Percentiles rank a stretch among this genome's conserved stretches.
phyloP scores from a whole-genome alignment of 1,140 invertebrate species.

The Saccostrea echinata region DNA sequence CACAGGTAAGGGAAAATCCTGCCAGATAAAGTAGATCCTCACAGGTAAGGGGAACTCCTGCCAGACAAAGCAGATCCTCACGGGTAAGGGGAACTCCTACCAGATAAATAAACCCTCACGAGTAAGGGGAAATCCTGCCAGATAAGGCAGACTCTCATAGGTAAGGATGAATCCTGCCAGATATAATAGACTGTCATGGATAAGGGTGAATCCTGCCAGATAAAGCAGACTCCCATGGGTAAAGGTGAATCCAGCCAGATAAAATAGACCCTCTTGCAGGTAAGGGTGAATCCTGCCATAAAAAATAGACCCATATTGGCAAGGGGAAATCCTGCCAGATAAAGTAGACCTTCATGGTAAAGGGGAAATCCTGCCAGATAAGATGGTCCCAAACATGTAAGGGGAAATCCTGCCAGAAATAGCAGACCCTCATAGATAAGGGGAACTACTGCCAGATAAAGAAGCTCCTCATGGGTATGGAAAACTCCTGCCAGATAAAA shows the following conservation, averaged over 20 bases:
- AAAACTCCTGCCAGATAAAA: too few species aligned
- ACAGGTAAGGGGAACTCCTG: background rate
- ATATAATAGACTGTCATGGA: slow-evolving; percentile 96
- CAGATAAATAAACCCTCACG: too few species aligned
- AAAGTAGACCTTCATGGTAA: slow-evolving; percentile 95
- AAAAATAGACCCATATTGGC: too few species aligned
- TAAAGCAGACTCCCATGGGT: slow-evolving; percentile 45
- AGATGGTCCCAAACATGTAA: slow-evolving; percentile 41
- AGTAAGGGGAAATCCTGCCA: too few species aligned
- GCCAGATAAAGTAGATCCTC: slow-evolving; percentile 64
- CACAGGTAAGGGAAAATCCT: slow-evolving; percentile 92
- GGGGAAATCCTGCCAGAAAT: background rate
- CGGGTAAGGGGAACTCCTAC: background rate
- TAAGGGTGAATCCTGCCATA: background rate
- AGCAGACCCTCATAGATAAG: background rate
- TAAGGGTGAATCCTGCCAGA: slow-evolving; percentile 88
- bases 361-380: slow-evolving; percentile 86
- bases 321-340: slow-evolving; percentile 89
- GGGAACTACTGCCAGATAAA: too few species aligned
- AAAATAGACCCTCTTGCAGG: slow-evolving; percentile 43
- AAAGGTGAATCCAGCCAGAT: background rate
- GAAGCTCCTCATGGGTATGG: too few species aligned
- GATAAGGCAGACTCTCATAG: slow-evolving; percentile 42
- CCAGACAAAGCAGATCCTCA: too few species aligned
- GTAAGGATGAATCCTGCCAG: slow-evolving; percentile 89